Conservation (phyloP, 1,140 invertebrate species). For the Diachasmimorpha longicaudata region DNA sequence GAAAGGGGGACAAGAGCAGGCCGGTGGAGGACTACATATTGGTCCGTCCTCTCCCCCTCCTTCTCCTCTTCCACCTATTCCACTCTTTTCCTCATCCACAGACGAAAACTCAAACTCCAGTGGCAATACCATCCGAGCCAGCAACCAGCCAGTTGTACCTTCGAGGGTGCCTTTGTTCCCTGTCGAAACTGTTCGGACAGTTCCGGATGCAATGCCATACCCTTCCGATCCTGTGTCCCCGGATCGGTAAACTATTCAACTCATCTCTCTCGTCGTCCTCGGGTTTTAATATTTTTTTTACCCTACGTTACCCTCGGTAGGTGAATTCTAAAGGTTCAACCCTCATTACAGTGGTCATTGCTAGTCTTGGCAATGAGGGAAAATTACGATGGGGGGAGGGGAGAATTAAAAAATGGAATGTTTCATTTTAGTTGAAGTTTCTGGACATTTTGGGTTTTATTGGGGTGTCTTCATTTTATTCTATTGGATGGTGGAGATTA, state of each 20-base stretch:
- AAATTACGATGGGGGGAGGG: too few species aligned
- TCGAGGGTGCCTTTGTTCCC: slow-evolving; percentile 14
- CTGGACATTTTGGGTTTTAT: too few species aligned
- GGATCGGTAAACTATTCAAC: not conserved
- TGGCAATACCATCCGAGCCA: not conserved
- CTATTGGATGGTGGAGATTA: too few species aligned
- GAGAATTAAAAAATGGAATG: too few species aligned
- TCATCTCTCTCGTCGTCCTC: not conserved
- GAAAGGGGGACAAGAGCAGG: slow-evolving; percentile 30
- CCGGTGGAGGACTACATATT: slow-evolving; percentile 34
- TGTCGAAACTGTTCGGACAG: not conserved
- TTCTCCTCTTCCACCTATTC: slow-evolving; percentile 22
- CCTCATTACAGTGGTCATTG: too few species aligned
- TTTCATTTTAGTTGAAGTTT: too few species aligned
- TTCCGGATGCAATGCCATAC: not conserved
- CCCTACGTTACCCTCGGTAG: not conserved
- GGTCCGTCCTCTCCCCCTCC: slow-evolving; percentile 30
- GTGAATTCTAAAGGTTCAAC: not conserved
- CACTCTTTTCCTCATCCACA: not conserved
- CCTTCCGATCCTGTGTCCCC: not conserved
- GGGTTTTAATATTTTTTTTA: not conserved
- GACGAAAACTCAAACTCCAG: not conserved
- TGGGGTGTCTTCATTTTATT: too few species aligned
- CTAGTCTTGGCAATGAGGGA: too few species aligned
- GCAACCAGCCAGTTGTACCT: not conserved